Evolutionary conservation across 2,888 invertebrate species (phyloP).

Genomic region (Prenolepis imparis): DNA sequence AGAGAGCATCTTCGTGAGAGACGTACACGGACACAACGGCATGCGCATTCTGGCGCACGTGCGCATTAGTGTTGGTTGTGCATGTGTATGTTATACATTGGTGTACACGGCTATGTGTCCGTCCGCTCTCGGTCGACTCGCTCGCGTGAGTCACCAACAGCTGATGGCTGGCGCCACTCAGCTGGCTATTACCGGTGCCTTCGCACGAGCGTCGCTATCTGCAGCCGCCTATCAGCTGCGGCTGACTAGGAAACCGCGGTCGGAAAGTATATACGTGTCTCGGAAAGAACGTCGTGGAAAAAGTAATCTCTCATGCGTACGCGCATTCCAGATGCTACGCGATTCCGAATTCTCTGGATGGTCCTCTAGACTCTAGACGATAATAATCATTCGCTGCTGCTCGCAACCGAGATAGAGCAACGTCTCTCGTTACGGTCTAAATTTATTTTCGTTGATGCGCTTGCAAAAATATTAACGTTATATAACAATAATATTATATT

Average conservation of each 20-base stretch:
- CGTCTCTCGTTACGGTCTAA: not conserved
- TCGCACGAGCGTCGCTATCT: slow-evolving; percentile 79
- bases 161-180: slow-evolving; percentile 86
- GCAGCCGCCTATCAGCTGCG: slow-evolving; percentile 79
- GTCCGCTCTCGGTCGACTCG: slow-evolving; percentile 60
- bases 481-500: not conserved
- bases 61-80: slow-evolving; percentile 32
- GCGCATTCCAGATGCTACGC: slow-evolving; percentile 11
- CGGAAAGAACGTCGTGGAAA: slow-evolving; percentile 9
- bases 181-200: slow-evolving; percentile 84
- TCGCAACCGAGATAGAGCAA: not conserved
- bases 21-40: slow-evolving; percentile 33
- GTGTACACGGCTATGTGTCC: slow-evolving; percentile 45
- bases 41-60: slow-evolving; percentile 46
- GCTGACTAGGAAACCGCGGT: slow-evolving; percentile 69
- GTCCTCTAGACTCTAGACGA: not conserved
- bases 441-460: not conserved
- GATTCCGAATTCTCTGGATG: slow-evolving; percentile 25
- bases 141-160: slow-evolving; percentile 85
- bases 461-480: not conserved
- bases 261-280: slow-evolving; percentile 62
- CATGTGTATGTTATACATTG: slow-evolving; percentile 12
- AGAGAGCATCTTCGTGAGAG: slow-evolving; percentile 26
- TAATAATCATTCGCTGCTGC: not conserved
- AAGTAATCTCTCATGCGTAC: not conserved